Base-by-base conservation (phyloP, 2,888 invertebrate genomes). In the Apoderus coryli region DNA sequence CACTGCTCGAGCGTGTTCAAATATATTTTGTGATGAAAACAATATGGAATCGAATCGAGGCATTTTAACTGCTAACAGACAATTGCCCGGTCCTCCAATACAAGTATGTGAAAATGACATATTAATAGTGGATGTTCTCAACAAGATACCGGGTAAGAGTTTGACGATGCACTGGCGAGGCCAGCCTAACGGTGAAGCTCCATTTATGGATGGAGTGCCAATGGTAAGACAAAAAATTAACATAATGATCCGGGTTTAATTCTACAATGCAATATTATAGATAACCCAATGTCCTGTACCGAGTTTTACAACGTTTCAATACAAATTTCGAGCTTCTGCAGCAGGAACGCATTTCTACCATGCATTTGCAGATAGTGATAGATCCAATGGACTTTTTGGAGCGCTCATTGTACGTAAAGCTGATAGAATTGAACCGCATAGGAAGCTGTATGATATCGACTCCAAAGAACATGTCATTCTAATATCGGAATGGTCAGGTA, bases 131-230 rank as follows among this genome's bases (percentile, higher is more conserved):
- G 76, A 79, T 50, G 75, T 82, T 2, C 61, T 66, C 28, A 82
- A 82, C 47, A 67, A 66, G 44, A 59, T 82, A 31, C 69, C 72
- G 1, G 72, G 72, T 14, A 70, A 76, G 46, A 73, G 72, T 28
- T 54, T 76, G 1, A 64, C 75, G 4, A 60, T 85, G 6, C 84
- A 85, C 50, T 85, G 82, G 81, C 74, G 81, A 47, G 85, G 84
- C 0, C 80, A 80, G 40, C 76, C 72, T 45, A 62, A 44, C 69
- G 71, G 53, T 56, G 63, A 44, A 67, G 67, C 75, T 3, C 77
- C 77, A 0, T 72, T 65, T 45, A 78, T 79, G 77, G 80, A 81
- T 42, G 80, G 80, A 2, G 74, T 73, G 3, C 75, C 79, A 0
- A 68, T 77, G 65, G 61, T 80, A n/a, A 26, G 14, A 6, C 5